Percentiles rank a stretch among this genome's conserved stretches.
Conservation (phyloP, 2,797 vertebrate genomes). For the Oreortyx pictus region DNA sequence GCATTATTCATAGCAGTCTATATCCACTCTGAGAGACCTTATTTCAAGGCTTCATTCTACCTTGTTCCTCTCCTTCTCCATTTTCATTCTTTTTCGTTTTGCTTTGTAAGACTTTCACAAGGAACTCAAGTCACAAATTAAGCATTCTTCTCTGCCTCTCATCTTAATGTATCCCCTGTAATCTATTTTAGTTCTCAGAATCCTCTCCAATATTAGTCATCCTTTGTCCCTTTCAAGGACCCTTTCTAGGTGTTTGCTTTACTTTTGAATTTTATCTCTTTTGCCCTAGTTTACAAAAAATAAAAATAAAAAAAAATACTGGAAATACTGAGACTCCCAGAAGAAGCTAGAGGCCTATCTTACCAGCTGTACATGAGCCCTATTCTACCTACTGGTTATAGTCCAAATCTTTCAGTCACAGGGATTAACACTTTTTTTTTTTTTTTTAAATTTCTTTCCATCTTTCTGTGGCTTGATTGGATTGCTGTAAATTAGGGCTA, state of each 20-base stretch:
- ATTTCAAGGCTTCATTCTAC: slow-evolving; percentile 13
- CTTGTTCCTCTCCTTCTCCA: not conserved
- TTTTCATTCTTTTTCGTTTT: slow-evolving; percentile 7
- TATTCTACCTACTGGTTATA: not conserved
- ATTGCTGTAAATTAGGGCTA: not conserved
- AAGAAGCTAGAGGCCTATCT: not conserved
- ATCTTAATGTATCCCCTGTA: not conserved
- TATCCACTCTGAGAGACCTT: not conserved
- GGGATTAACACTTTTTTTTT: not conserved
- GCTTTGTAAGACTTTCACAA: not conserved
- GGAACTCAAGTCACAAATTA: not conserved
- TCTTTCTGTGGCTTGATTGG: not conserved
- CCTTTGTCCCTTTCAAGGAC: not conserved
- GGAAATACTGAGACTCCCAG: not conserved
- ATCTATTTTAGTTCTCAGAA: not conserved
- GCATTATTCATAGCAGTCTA: slow-evolving; percentile 22
- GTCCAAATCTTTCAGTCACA: not conserved
- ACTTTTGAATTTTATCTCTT: not conserved
- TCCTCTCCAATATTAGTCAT: not conserved
- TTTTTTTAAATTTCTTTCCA: not conserved
- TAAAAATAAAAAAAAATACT: too few species aligned
- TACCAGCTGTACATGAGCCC: not conserved
- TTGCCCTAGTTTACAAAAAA: not conserved
- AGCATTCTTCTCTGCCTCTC: not conserved
- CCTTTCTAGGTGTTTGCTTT: not conserved